A percentile compares a stretch with the other conserved stretches of the same genome.
Evolutionary conservation across 1,140 invertebrate species (phyloP).

Genomic region (Elymnias hypermnestra): DNA sequence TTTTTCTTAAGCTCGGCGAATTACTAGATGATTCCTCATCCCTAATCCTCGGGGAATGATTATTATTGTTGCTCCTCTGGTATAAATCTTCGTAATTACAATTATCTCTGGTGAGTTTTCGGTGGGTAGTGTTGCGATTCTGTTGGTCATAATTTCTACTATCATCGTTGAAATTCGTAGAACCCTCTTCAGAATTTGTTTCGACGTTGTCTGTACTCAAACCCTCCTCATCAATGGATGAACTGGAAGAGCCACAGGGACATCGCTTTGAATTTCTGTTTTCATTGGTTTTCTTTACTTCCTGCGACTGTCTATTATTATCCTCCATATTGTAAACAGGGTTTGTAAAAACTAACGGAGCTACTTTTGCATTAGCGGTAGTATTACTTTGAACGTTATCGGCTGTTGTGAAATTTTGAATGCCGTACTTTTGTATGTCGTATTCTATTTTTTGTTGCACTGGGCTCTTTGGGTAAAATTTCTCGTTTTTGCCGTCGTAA

Average conservation of each 20-base stretch:
- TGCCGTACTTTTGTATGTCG: slow-evolving; percentile 73
- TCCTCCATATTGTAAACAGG: slow-evolving; percentile 88
- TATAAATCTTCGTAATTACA: slow-evolving; percentile 72
- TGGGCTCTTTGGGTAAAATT: slow-evolving; percentile 71
- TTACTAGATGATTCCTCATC: slow-evolving; percentile 69
- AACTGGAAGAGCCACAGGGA: slow-evolving; percentile 75
- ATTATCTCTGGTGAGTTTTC: slow-evolving; percentile 70
- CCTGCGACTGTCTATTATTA: slow-evolving; percentile 57
- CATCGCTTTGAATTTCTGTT: slow-evolving; percentile 69
- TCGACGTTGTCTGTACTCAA: slow-evolving; percentile 75
- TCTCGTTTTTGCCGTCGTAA: slow-evolving; percentile 68
- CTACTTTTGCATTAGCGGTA: slow-evolving; percentile 64
- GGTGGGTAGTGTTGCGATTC: slow-evolving; percentile 72
- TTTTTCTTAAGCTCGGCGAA: slow-evolving; percentile 64
- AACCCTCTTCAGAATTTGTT: slow-evolving; percentile 74
- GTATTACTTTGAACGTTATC: slow-evolving; percentile 73
- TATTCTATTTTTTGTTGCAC: slow-evolving; percentile 75
- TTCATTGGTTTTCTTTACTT: slow-evolving; percentile 56
- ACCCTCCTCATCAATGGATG: slow-evolving; percentile 75
- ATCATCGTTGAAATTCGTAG: slow-evolving; percentile 72
- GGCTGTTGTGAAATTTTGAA: slow-evolving; percentile 74
- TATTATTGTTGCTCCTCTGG: slow-evolving; percentile 55
- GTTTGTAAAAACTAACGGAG: slow-evolving; percentile 91
- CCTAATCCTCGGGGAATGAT: slow-evolving; percentile 56
- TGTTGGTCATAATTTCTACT: slow-evolving; percentile 73